Conservation (phyloP, 1,140 invertebrate species). For the Drosophila kepulauana region DNA sequence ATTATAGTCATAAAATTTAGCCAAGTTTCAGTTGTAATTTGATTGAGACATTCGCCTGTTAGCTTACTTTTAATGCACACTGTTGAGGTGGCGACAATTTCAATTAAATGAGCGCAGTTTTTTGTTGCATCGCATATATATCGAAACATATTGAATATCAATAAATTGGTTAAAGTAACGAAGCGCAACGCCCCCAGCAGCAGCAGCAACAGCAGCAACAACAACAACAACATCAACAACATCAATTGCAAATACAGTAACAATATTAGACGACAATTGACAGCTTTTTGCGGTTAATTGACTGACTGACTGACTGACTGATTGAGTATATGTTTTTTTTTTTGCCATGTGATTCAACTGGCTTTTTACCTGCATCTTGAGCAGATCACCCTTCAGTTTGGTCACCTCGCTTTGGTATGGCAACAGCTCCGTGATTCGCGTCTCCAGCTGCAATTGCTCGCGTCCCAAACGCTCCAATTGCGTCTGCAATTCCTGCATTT, state of each 20-base stretch:
- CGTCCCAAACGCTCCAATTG: conserved; percentile 84
- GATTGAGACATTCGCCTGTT: background rate
- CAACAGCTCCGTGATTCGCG: conserved; percentile 86
- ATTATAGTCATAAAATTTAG: too few relatives aligned
- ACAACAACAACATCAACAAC: conserved; percentile 11
- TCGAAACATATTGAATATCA: conserved; percentile 75
- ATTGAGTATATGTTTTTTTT: background rate
- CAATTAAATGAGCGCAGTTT: conserved; percentile 65
- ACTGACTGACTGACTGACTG: conserved; percentile 9
- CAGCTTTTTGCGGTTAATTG: conserved; percentile 45
- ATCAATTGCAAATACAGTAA: conserved; percentile 25
- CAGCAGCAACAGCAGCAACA: conserved; percentile 3
- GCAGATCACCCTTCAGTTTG: conserved; percentile 85
- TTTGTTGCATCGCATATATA: conserved; percentile 51
- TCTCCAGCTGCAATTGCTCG: conserved; percentile 86
- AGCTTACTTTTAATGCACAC: conserved; percentile 16
- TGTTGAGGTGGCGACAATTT: conserved; percentile 22
- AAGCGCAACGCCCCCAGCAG: conserved; percentile 63
- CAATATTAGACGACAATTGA: conserved; percentile 38
- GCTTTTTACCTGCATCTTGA: conserved; percentile 83
- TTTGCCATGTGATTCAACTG: conserved; percentile 6
- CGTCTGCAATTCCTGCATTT: conserved; percentile 82
- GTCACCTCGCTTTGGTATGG: conserved; percentile 85
- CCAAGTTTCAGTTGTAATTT: background rate
- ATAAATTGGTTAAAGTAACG: conserved; percentile 61